Evolutionary conservation across 2,888 invertebrate genomes (phyloP).

Genomic region (Parelbella ahira): DNA sequence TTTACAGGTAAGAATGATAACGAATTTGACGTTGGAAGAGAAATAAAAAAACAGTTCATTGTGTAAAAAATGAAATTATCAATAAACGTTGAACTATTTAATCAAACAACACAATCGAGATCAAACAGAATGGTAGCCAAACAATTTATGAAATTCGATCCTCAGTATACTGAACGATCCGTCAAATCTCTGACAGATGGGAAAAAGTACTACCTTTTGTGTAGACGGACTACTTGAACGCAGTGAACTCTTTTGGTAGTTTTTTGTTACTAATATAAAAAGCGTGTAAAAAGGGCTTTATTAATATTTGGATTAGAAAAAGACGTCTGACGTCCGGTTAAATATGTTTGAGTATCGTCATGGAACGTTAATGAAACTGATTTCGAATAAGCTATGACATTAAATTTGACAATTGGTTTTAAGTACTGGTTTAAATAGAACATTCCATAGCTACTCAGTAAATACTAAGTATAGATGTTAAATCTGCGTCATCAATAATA

Average conservation of each 20-base stretch:
- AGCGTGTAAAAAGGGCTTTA: constrained; percentile 19
- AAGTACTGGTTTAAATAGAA: too few species aligned
- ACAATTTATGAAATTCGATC: constrained; percentile 74
- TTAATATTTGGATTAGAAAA: constrained; percentile 24
- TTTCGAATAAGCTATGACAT: too few species aligned
- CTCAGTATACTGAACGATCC: constrained; percentile 54
- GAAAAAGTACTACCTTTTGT: constrained; percentile 48
- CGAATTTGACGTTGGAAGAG: neutral
- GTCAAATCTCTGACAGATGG: constrained; percentile 68
- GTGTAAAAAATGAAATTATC: constrained; percentile 23
- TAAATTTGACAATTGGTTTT: too few species aligned
- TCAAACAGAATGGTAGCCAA: constrained; percentile 57
- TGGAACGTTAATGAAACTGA: too few species aligned
- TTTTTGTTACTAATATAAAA: constrained; percentile 22
- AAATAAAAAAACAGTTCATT: neutral
- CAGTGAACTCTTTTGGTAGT: constrained; percentile 26
- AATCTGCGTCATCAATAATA: too few species aligned
- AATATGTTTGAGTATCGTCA: constrained; percentile 1
- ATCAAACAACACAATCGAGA: constrained; percentile 59
- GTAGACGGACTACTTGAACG: constrained; percentile 22
- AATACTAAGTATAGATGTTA: too few species aligned
- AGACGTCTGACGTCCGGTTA: constrained; percentile 17
- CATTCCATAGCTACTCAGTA: too few species aligned
- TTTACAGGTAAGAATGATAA: too few species aligned
- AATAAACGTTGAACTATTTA: constrained; percentile 60